Evolutionary conservation across 2,888 invertebrate genomes (phyloP), one percentile per base, ranked within the genome.

Genomic region (Acleris literana): DNA sequence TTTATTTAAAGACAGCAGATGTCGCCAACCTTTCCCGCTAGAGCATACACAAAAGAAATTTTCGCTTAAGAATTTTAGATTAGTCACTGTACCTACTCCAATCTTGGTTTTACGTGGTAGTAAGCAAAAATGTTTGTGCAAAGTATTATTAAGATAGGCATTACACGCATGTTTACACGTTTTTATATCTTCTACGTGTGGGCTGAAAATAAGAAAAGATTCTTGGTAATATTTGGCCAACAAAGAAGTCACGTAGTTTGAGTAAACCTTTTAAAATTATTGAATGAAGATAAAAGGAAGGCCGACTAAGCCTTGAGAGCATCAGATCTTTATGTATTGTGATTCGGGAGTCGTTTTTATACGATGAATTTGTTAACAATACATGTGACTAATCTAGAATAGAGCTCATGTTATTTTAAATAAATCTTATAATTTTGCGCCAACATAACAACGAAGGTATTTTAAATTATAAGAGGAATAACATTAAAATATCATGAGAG

Each of bases 41-140:
- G 16, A 46, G 7, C 44, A n/a, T 46, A 46, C 46, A 46, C 46
- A 46, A 46, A 46, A 17, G n/a, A 46, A 46, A 5, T 46, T 46
- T 39, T 11, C 13, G 46, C 17, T 46, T 46, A 46, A n/a, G 46
- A 46, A 46, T 46, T 46, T 46, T n/a, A 46, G 46, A 46, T 46
- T 46, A 46, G 46, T 46, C 46, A 46, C 46, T 4, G n/a, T 17
- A 46, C 39, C 33, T 39, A 39, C 46, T 46, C 5, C 7, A 46
- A 46, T 46, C 16, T 46, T 46, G 46, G 46, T 16, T 46, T 46
- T n/a, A n/a, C 6, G 46, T 17, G 46, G 46, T 46, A 46, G 17
- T n/a, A n/a, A 46, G 17, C 46, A 7, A 46, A 46, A 46, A 46
- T 46, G 5, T 17, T 46, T 17, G 16, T 17, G 17, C 17, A 46